Evolutionary conservation across 2,888 invertebrate genomes (phyloP), one percentile per base, ranked within the genome.

Genomic region (Schizaphis graminum): DNA sequence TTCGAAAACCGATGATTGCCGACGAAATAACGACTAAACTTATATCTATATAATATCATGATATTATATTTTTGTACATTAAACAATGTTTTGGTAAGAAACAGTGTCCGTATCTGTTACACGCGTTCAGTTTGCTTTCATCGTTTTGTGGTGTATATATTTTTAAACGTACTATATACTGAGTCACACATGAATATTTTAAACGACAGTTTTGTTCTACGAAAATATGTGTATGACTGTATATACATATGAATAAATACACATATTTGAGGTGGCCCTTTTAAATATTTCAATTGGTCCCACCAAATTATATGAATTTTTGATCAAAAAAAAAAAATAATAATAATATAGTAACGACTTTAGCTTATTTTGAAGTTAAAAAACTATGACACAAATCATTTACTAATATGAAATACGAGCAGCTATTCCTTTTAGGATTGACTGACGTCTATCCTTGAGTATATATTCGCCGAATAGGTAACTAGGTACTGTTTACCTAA

Each of bases 331-430:
- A 67, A 89, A 77, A 35, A 35, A 53, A 77, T n/a, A 77, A 77
- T 35, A 77, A 35, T 24, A 77, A 77, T 77, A 35, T 41, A 35
- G 56, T 44, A 93, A 88, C 92, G 53, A 67, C 89, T 93, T 89
- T 77, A 67, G 11, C 3, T 26, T 41, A 67, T 28, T 3, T 8
- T 26, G 41, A 88, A 41, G 88, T 93, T 89, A 41, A 53, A 53
- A 53, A 84, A 91, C 41, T 84, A 56, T 53, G 28, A 16, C 16
- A 91, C 21, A 67, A 93, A 93, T 77, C 49, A 89, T 93, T 93
- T 93, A 56, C 89, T 93, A 93, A 93, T 89, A 89, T 77, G 92
- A 89, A 93, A 93, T n/a, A 89, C 24, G 88, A 88, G 67, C 86
- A 44, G 35, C 35, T 87, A 47, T 41, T 61, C n/a, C 26, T 89